Percentiles rank a stretch among this genome's conserved stretches.
phyloP scores from a whole-genome alignment of 2,113 vertebrate species.

The Thunnus maccoyii region DNA sequence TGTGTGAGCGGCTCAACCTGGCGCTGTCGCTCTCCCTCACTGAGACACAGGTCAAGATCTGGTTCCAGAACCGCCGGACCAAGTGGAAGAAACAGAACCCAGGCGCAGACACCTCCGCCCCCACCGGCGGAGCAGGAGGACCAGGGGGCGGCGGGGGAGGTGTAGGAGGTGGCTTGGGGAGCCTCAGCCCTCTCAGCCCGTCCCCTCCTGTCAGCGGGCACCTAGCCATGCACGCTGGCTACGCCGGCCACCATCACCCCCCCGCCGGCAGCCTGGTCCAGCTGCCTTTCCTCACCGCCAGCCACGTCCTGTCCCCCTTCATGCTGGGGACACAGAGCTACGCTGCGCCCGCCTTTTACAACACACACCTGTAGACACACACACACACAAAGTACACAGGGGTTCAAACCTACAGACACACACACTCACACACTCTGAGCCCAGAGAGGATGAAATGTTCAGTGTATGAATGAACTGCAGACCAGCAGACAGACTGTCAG shows the following conservation, averaged over 20 bases:
- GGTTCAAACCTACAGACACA: background rate
- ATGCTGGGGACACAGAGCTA: conserved; percentile 96
- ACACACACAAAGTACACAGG: background rate
- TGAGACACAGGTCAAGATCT: conserved; percentile 96
- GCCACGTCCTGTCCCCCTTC: conserved; percentile 96
- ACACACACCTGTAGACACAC: conserved; percentile 91
- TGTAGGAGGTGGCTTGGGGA: conserved; percentile 75
- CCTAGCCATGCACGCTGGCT: conserved; percentile 90
- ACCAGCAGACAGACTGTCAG: conserved; percentile 34
- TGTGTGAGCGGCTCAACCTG: conserved; percentile 94
- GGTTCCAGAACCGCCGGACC: conserved; percentile 96
- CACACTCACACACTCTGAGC: background rate
- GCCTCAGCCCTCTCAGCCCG: conserved; percentile 86
- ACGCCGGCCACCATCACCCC: conserved; percentile 85
- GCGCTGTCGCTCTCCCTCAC: conserved; percentile 93
- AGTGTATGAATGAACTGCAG: background rate
- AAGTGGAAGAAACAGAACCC: conserved; percentile 99
- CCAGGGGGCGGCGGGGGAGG: conserved; percentile 63
- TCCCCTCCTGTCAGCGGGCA: conserved; percentile 89
- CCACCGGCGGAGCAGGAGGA: conserved; percentile 82
- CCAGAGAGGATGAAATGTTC: no score
- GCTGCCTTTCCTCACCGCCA: conserved; percentile 93
- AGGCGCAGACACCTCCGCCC: conserved; percentile 93
- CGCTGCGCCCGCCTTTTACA: conserved; percentile 94
- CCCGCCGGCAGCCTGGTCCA: conserved; percentile 91